phyloP scores from a whole-genome alignment of 1,140 invertebrate genomes.

The Saccostrea cuccullata region DNA sequence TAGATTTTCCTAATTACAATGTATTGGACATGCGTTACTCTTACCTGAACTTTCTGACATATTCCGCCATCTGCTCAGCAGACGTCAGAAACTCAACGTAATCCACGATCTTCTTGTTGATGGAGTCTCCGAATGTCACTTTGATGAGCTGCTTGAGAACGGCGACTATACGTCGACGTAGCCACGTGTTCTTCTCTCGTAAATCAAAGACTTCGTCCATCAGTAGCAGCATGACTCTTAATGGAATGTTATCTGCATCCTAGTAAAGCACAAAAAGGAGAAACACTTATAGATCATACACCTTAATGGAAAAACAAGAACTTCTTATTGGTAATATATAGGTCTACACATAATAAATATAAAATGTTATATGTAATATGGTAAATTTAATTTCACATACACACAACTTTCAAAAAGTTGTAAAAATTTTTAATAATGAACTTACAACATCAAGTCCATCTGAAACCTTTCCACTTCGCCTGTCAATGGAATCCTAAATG shows the following conservation, averaged over 20 bases:
- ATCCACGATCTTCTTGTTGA: conserved; percentile 93
- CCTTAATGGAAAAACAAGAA: too few species aligned
- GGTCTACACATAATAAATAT: too few species aligned
- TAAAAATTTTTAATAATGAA: not conserved
- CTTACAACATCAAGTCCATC: conserved; percentile 74
- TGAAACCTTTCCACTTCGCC: conserved; percentile 71
- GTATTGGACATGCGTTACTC: conserved; percentile 52
- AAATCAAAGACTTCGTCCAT: conserved; percentile 96
- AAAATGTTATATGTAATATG: too few species aligned
- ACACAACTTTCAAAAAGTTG: too few species aligned
- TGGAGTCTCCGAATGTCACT: conserved; percentile 90
- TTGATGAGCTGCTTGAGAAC: conserved; percentile 88
- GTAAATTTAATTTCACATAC: too few species aligned
- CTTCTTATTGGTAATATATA: too few species aligned
- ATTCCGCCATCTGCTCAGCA: conserved; percentile 92
- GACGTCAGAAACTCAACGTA: conserved; percentile 93
- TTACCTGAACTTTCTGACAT: conserved; percentile 91
- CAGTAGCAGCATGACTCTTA: conserved; percentile 90
- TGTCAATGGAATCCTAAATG: conserved; percentile 53
- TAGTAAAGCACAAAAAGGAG: not conserved
- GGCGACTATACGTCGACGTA: conserved; percentile 88
- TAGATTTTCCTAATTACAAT: too few species aligned
- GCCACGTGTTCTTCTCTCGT: conserved; percentile 92
- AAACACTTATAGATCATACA: too few species aligned
- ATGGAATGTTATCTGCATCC: conserved; percentile 88